Base-by-base conservation (phyloP, 2,113 vertebrate species). In the Rattus rattus region DNA sequence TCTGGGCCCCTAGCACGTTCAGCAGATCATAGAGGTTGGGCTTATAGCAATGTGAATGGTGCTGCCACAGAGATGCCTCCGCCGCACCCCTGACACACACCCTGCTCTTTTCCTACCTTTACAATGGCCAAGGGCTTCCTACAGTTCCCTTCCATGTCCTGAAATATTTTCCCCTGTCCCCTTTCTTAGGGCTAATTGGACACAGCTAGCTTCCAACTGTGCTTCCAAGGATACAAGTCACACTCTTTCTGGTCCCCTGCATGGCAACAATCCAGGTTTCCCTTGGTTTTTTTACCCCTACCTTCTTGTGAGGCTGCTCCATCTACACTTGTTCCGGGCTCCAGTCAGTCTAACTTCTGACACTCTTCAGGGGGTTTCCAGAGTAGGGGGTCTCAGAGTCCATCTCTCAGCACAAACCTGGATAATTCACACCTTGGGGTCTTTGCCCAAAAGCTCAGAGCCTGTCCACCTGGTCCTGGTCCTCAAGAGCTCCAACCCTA, bases 1-100 rank as follows among this genome's bases (percentile, higher is more conserved):
- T 43, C 20, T 12, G 19, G 65, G 28, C 61, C 7, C 1, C 8
- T 24, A 24, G 52, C n/a, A 22, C 33, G 7, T 54, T 43, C 72
- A 76, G 7, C 13, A 77, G 56, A 33, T 4, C 3, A 30, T 8
- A 1, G 14, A 26, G 16, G 22, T 33, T 9, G 28, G 36, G 10
- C 17, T 1, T 9, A 1, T n/a, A 24, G 22, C 0, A 1, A 16
- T 56, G 30, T 39, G 26, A 4, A 6, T 17, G 13, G 26, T 19
- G 28, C 3, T 10, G 5, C 54, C 11, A 2, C 43, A 11, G 4
- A 54, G 1, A 54, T 24, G 36, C 76, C 14, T 17, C 24, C 24
- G 2, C 26, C 0, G 0, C 0, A 0, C 47, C 14, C 14, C 67
- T 0, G 5, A 79, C 43, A 77, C 13, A 49, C 76, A 77, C 76